Percentiles rank a stretch among this genome's conserved stretches.
Conservation (phyloP, 2,113 vertebrate species). For the Stigmatopora argus region DNA sequence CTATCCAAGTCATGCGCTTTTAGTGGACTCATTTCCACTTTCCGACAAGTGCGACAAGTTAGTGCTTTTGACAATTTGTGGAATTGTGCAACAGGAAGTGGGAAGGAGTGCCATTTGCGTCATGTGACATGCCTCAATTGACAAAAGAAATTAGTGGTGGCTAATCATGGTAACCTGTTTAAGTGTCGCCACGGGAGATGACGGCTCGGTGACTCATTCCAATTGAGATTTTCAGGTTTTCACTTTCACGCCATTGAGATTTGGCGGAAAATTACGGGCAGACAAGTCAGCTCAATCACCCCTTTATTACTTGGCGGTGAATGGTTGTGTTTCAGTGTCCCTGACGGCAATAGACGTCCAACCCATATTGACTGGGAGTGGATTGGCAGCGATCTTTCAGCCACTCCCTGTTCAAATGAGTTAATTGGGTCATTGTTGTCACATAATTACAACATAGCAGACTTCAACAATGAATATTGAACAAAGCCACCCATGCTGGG, state of each 20-base stretch:
- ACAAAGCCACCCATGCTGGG: not conserved
- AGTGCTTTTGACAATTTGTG: constrained; percentile 8
- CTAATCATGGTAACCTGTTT: constrained; percentile 11
- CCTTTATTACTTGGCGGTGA: not conserved
- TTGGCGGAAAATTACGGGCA: not conserved
- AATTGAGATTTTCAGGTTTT: not conserved
- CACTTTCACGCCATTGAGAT: constrained; percentile 11
- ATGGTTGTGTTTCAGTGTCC: no score
- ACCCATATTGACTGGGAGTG: no score
- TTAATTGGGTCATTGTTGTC: not conserved
- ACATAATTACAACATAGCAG: not conserved
- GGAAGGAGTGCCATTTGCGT: constrained; percentile 13
- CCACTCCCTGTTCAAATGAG: no score
- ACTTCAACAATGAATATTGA: not conserved
- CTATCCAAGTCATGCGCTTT: constrained; percentile 30
- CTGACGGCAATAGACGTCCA: no score
- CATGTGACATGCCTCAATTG: constrained; percentile 26
- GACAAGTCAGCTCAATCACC: not conserved
- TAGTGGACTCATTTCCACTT: constrained; percentile 22
- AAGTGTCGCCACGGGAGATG: constrained; percentile 24
- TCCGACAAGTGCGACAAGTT: constrained; percentile 52
- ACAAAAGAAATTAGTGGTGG: constrained; percentile 25
- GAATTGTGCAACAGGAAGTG: constrained; percentile 52
- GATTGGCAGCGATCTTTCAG: no score
- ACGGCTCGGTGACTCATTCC: constrained; percentile 33